Conservation (phyloP, 2,113 vertebrate genomes). For the Lichenostomus cassidix region DNA sequence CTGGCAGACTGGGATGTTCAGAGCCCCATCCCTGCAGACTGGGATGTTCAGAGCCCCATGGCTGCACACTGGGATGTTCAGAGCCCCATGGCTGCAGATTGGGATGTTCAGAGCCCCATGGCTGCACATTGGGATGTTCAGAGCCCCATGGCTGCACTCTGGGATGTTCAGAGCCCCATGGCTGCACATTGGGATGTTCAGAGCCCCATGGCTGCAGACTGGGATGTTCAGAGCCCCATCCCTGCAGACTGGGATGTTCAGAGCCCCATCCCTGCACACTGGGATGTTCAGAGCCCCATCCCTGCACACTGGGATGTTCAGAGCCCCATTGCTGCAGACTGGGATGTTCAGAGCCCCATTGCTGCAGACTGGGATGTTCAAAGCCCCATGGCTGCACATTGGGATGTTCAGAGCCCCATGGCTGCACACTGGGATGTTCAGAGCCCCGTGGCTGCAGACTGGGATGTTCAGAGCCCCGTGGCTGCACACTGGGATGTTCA, state of each 20-base stretch:
- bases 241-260: conserved; percentile 69
- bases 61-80: too few species aligned
- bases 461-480: conserved; percentile 49
- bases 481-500: too few species aligned
- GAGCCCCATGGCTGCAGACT: conserved; percentile 58
- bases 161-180: conserved; percentile 49
- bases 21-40: conserved; percentile 58
- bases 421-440: too few species aligned
- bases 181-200: conserved; percentile 69
- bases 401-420: conserved; percentile 49
- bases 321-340: conserved; percentile 58
- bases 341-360: conserved; percentile 49
- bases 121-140: conserved; percentile 69
- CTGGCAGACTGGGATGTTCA: conserved; percentile 69
- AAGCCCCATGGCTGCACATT: conserved; percentile 58
- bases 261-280: conserved; percentile 58
- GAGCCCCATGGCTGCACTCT: conserved; percentile 58
- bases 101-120: conserved; percentile 49
- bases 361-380: conserved; percentile 69
- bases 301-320: too few species aligned
- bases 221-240: conserved; percentile 49
- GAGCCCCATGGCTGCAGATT: conserved; percentile 58
- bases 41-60: conserved; percentile 49
- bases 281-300: too few species aligned
- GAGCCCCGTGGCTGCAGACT: conserved; percentile 58